phyloP scores from a whole-genome alignment of 2,113 vertebrate genomes.

The Pungitius pungitius region DNA sequence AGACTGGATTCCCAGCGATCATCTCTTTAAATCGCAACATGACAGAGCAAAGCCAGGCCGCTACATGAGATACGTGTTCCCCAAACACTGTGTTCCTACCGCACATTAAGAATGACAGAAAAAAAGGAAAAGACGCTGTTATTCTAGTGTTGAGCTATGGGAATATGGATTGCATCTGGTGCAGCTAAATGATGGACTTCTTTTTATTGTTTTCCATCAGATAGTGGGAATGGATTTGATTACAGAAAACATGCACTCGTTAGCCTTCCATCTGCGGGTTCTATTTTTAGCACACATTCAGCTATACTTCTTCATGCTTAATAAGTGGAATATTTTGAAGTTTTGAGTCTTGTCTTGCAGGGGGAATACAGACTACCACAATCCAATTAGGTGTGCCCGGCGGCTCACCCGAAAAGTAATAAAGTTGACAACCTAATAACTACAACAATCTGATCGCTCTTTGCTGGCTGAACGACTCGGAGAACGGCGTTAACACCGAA shows the following conservation, averaged over 20 bases:
- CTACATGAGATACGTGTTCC: no score
- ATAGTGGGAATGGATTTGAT: slow-evolving; percentile 36
- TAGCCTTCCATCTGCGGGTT: slow-evolving; percentile 51
- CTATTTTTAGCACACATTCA: slow-evolving; percentile 63
- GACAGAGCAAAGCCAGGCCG: slow-evolving; percentile 32
- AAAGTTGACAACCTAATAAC: slow-evolving; percentile 69
- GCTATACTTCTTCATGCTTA: slow-evolving; percentile 38
- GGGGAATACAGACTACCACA: slow-evolving; percentile 45
- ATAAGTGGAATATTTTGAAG: slow-evolving; percentile 63
- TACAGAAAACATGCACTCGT: slow-evolving; percentile 18
- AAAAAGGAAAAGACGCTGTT: background rate
- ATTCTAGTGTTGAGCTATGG: slow-evolving; percentile 23
- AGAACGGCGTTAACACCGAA: slow-evolving; percentile 25
- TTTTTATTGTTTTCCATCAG: slow-evolving; percentile 50
- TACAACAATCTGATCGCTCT: slow-evolving; percentile 62
- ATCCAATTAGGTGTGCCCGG: slow-evolving; percentile 60
- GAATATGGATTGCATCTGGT: slow-evolving; percentile 38
- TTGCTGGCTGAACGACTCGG: slow-evolving; percentile 25
- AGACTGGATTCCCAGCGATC: slow-evolving; percentile 17
- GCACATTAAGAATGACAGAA: slow-evolving; percentile 20
- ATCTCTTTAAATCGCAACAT: slow-evolving; percentile 29
- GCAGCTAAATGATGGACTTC: slow-evolving; percentile 46
- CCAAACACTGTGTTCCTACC: slow-evolving; percentile 25
- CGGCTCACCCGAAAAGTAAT: slow-evolving; percentile 60
- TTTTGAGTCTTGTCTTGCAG: slow-evolving; percentile 26